Evolutionary conservation across 1,140 invertebrate species (phyloP), one percentile per base, ranked within the genome.

Genomic region (Euwallacea similis): DNA sequence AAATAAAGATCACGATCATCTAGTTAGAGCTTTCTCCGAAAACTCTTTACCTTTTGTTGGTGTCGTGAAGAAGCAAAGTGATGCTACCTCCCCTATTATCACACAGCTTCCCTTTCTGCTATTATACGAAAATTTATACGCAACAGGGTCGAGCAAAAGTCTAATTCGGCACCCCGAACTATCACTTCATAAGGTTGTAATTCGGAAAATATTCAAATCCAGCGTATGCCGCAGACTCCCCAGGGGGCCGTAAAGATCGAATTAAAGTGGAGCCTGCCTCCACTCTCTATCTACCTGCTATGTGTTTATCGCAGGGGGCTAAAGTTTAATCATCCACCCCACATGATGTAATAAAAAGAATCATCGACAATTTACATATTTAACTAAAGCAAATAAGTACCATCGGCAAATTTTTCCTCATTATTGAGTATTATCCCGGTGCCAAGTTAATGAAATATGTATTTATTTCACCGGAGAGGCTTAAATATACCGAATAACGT

Each of bases 171-270:
- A 42, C 50, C 61, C 55, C 65, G 65, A 71, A 73, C 72, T 73
- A 73, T 73, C 72, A 66, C 66, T 69, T 73, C 65, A 73, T 69
- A 65, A 69, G 72, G 72, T 50, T 55, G 66, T 73, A 73, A 73
- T 73, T 56, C 56, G 54, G 72, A 73, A 73, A 73, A 73, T 73
- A 73, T 73, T 67, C 72, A 65, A 63, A 69, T 69, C n/a, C 41
- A 47, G 61, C 60, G 67, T 65, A 65, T 69, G 66, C 72, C 66
- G 66, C 59, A 63, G 66, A 69, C 66, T 59, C 72, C 53, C 72
- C n/a, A 15, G 72, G 62, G 72, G 10, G 16, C 43, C 55, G 60
- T 73, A 73, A 73, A 69, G 68, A 73, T 73, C 72, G 66, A 73
- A 73, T 73, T 73, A 73, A 73, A 73, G 60, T 65, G 46, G 21